A percentile compares a stretch with the other conserved stretches of the same genome.
These are phyloP conservation scores for Drosophila funebris DNA, from an alignment of 1,140 invertebrate genomes.

Conservation along the genomic window DNA sequence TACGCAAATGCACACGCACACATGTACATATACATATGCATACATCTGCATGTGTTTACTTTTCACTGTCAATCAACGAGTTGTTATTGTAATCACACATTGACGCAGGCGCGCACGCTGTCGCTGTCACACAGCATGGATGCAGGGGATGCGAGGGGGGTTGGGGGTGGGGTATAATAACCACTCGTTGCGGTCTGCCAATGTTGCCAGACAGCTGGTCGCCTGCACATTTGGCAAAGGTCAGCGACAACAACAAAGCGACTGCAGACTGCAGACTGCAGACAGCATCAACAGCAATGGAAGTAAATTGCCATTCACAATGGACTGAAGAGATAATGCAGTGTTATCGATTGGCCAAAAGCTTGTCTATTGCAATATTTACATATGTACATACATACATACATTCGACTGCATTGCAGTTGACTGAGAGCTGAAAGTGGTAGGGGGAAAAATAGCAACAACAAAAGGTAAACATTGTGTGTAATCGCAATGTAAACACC, in stretches of 20 bases:
- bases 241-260: conserved; percentile 16
- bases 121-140: neutral
- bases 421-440: neutral
- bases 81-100: conserved; percentile 40
- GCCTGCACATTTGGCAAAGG: conserved; percentile 56
- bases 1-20: neutral
- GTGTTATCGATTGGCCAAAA: conserved; percentile 55
- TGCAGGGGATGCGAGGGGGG: neutral
- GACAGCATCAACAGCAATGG: conserved; percentile 36
- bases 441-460: neutral
- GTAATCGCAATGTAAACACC: conserved; percentile 37
- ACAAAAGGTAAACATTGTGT: conserved; percentile 15
- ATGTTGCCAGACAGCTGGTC: conserved; percentile 61
- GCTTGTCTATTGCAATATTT: conserved; percentile 43
- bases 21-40: neutral
- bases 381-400: too few relatives aligned
- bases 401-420: conserved; percentile 24
- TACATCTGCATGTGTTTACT: neutral
- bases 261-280: neutral
- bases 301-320: conserved; percentile 42
- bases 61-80: conserved; percentile 44
- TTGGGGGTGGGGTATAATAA: neutral
- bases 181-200: conserved; percentile 25
- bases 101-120: conserved; percentile 15
- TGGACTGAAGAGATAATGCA: conserved; percentile 22